phyloP scores from a whole-genome alignment of 2,797 vertebrate genomes.

The Microctenopoma stevenorrisi region DNA sequence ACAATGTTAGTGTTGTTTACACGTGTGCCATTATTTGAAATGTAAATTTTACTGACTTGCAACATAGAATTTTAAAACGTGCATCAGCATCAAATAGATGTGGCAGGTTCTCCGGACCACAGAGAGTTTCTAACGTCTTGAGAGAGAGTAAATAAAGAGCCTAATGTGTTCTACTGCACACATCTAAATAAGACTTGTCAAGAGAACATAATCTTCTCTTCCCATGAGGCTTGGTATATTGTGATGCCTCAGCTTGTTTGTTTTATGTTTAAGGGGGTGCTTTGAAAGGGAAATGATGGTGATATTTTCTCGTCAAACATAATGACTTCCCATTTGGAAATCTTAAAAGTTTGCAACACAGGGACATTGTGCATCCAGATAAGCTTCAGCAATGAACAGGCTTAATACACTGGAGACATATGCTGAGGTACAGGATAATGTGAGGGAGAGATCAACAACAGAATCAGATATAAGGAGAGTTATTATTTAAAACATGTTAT shows the following conservation, averaged over 20 bases:
- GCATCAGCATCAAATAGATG: conserved; percentile 40
- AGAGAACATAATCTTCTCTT: conserved; percentile 69
- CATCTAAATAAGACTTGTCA: conserved; percentile 76
- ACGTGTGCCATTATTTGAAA: conserved; percentile 57
- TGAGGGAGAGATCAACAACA: conserved; percentile 9
- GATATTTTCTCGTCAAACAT: conserved; percentile 74
- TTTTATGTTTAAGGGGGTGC: conserved; percentile 64
- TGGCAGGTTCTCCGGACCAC: conserved; percentile 51
- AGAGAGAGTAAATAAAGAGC: conserved; percentile 71
- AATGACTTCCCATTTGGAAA: conserved; percentile 73
- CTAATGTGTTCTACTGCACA: conserved; percentile 69
- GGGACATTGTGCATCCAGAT: conserved; percentile 51
- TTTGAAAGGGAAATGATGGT: conserved; percentile 74
- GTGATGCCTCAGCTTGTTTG: conserved; percentile 64
- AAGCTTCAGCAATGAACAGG: conserved; percentile 35
- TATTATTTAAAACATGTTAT: background rate
- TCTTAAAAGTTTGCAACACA: conserved; percentile 57
- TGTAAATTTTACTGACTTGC: conserved; percentile 45
- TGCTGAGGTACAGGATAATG: conserved; percentile 27
- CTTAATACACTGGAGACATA: conserved; percentile 33
- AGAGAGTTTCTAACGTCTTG: conserved; percentile 69
- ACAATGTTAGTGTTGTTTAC: conserved; percentile 66
- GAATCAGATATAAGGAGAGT: conserved; percentile 21
- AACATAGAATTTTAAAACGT: conserved; percentile 48
- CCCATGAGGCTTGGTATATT: conserved; percentile 58